phyloP scores from a whole-genome alignment of 2,113 vertebrate genomes.

The Melanostigma gelatinosum region DNA sequence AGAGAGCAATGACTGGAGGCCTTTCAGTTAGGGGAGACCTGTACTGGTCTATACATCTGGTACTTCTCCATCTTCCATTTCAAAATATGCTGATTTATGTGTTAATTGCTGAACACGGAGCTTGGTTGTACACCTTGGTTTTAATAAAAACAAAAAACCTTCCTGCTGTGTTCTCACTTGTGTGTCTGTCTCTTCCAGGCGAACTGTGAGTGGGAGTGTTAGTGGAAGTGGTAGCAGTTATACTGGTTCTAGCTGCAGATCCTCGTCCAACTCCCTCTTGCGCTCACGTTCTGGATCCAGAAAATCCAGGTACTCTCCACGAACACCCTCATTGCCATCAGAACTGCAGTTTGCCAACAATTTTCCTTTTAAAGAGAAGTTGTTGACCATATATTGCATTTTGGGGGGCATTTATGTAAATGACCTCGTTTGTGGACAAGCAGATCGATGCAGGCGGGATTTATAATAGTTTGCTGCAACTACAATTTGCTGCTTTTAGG shows the following conservation, averaged over 20 bases:
- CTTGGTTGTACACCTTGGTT: neutral
- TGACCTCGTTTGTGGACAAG: neutral
- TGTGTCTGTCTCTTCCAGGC: conserved; percentile 78
- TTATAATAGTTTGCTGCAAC: neutral
- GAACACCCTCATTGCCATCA: neutral
- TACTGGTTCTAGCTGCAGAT: conserved; percentile 93
- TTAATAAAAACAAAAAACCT: neutral
- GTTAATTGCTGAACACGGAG: neutral
- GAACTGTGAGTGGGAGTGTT: conserved; percentile 89
- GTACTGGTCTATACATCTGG: neutral
- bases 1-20: too few relatives aligned
- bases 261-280: conserved; percentile 88
- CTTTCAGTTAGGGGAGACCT: neutral
- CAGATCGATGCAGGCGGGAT: neutral
- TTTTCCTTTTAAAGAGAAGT: neutral
- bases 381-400: neutral
- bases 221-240: conserved; percentile 94
- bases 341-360: neutral
- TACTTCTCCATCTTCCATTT: neutral
- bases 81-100: neutral
- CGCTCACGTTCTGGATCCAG: conserved; percentile 87
- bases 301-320: conserved; percentile 86
- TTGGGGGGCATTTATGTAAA: neutral
- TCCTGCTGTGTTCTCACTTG: conserved; percentile 1
- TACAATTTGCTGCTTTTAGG: neutral